Conservation (phyloP, 2,888 invertebrate genomes). For the Arge pagana region DNA sequence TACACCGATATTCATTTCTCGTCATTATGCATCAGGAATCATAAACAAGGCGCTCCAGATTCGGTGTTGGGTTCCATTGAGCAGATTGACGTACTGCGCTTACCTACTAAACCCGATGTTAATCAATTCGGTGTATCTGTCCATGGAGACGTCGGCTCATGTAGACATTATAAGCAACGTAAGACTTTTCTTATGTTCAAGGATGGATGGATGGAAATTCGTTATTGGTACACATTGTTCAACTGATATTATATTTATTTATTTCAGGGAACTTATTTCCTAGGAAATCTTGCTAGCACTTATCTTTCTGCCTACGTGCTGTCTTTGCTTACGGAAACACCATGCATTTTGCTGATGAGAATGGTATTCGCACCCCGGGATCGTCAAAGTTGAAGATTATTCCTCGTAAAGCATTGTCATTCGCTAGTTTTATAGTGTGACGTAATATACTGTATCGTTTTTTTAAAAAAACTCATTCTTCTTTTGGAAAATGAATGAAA, state of each 20-base stretch:
- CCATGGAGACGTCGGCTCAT: constrained; percentile 45
- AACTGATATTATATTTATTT: not conserved
- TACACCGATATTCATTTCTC: constrained; percentile 9
- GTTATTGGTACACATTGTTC: too few species aligned
- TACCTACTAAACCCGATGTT: constrained; percentile 66
- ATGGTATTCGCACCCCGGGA: constrained; percentile 31
- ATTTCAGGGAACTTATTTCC: constrained; percentile 42
- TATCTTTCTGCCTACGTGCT: constrained; percentile 52
- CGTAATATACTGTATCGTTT: constrained; percentile 6
- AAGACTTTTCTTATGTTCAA: constrained; percentile 35
- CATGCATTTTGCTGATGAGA: constrained; percentile 53
- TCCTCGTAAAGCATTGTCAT: not conserved
- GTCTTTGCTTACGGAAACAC: constrained; percentile 55
- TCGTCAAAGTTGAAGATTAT: constrained; percentile 36
- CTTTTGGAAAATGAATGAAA: too few species aligned
- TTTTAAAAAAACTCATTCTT: too few species aligned
- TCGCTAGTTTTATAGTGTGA: not conserved
- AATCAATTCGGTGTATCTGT: constrained; percentile 58
- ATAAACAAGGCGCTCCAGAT: constrained; percentile 55
- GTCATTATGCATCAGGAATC: constrained; percentile 49
- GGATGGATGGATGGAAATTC: not conserved
- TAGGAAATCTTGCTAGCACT: constrained; percentile 46
- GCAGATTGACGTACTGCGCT: constrained; percentile 64
- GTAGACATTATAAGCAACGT: constrained; percentile 52
- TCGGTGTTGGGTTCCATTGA: constrained; percentile 55